Evolutionary conservation across 2,888 invertebrate genomes (phyloP).

Genomic region (Ochropacha duplaris): DNA sequence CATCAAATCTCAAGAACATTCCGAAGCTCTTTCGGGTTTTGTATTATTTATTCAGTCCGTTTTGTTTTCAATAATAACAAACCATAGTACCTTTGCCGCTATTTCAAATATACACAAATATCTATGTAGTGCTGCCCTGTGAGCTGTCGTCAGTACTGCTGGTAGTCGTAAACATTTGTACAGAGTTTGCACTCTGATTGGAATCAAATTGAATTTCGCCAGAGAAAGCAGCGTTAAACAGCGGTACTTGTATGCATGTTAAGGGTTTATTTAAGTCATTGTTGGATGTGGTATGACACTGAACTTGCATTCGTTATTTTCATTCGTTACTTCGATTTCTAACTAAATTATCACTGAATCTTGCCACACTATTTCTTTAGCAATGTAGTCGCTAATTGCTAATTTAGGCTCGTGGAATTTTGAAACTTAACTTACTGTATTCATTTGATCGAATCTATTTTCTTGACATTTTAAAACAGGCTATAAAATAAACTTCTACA

Average conservation of each 20-base stretch:
- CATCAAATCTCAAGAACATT: background rate
- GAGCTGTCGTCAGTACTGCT: background rate
- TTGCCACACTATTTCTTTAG: background rate
- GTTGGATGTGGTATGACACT: conserved; percentile 2
- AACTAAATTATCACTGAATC: background rate
- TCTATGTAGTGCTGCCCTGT: background rate
- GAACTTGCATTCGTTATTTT: background rate
- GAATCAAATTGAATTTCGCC: conserved; percentile 40
- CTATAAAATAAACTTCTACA: background rate
- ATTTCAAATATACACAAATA: background rate
- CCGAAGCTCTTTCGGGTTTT: background rate
- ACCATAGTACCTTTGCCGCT: background rate
- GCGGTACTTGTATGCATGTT: conserved; percentile 12
- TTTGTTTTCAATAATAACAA: background rate
- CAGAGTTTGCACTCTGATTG: conserved; percentile 27
- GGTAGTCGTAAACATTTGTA: conserved; percentile 2
- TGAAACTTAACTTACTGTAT: background rate
- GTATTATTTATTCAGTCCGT: background rate
- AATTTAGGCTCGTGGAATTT: background rate
- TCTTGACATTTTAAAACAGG: background rate
- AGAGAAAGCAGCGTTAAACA: conserved; percentile 43
- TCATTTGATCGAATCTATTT: too few species aligned
- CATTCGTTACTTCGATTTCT: background rate
- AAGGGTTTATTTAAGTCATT: conserved; percentile 2
- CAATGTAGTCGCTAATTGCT: background rate